Conservation (phyloP, 2,113 vertebrate genomes). For the Pelobates fuscus region DNA sequence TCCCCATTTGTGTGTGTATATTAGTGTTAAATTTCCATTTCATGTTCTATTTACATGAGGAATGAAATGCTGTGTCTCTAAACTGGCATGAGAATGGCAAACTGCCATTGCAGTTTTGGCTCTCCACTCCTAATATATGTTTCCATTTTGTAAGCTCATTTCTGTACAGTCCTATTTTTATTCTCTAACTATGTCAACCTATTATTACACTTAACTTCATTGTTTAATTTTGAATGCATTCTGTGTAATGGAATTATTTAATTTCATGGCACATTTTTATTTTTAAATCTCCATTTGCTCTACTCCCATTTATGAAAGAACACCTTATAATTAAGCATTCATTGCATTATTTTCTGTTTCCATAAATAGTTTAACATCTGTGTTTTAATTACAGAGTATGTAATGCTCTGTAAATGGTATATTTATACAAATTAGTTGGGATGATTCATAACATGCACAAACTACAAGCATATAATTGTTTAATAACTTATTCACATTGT, state of each 20-base stretch:
- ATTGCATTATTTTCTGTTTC: slow-evolving; percentile 25
- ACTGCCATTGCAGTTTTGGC: not conserved
- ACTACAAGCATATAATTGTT: slow-evolving; percentile 23
- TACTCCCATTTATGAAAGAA: slow-evolving; percentile 20
- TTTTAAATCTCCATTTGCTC: slow-evolving; percentile 7
- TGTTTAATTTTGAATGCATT: slow-evolving; percentile 12
- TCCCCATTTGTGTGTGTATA: too few species aligned
- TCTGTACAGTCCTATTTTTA: slow-evolving; percentile 4
- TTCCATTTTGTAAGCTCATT: not conserved
- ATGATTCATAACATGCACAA: slow-evolving; percentile 10
- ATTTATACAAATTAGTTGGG: slow-evolving; percentile 39
- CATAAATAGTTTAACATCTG: slow-evolving; percentile 28
- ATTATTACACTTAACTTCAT: not conserved
- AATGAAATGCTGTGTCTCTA: too few species aligned
- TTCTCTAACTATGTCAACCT: not conserved
- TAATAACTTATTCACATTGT: slow-evolving; percentile 13
- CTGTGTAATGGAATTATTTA: slow-evolving; percentile 24
- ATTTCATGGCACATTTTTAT: slow-evolving; percentile 12
- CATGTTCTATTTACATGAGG: too few species aligned
- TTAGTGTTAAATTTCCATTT: too few species aligned
- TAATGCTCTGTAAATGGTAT: slow-evolving; percentile 29
- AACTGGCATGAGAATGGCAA: not conserved
- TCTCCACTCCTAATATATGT: not conserved
- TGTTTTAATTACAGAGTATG: slow-evolving; percentile 25
- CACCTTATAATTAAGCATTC: slow-evolving; percentile 37